Evolutionary conservation across 1,140 invertebrate species (phyloP), one percentile per base, ranked within the genome.

Genomic region (Ceratosolen fusciceps): DNA sequence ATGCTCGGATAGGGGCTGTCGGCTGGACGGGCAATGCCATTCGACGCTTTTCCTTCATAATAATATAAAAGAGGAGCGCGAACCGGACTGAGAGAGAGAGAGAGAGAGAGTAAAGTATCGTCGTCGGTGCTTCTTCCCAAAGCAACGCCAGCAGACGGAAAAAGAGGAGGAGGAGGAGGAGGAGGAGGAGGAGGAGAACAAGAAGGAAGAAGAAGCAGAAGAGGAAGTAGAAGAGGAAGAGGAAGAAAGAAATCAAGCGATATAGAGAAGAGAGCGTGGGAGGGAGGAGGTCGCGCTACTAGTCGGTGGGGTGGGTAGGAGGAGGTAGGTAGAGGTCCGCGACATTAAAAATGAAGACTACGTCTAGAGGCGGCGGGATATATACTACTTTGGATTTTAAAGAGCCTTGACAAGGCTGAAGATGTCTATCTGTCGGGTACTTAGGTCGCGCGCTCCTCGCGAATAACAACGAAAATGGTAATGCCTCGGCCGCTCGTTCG

Each of bases 401-500:
- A 87, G 88, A 87, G 87, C 84, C 86, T 83, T 87, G 88, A 90
- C 88, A 86, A 87, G 87, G 81, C 87, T 87, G 82, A 85, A 88
- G 88, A 90, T 87, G 88, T 88, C 88, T 87, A 88, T 85, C 87
- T 85, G 88, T 86, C 88, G 87, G 84, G 85, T 87, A 86, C 87
- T 88, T 87, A 87, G 84, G 77, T 84, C 80, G 47, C 77, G 79
- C 81, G 83, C 83, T 31, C 47, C 2, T 71, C 47, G 68, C 71
- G 52, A 73, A 73, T 56, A 72, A 73, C 71, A 73, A 52, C 80
- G 84, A 84, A 84, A 86, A 87, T 86, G 86, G 86, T 89, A 90
- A 90, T 89, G 88, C 84, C 83, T 83, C 82, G 49, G 19, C 5
- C 81, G 0, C 67, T n/a, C n/a, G n/a, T n/a, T n/a, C n/a, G n/a